These are phyloP conservation scores for Hesperophylax magnus DNA, from an alignment of 1,140 invertebrate genomes.

Conservation along the genomic window DNA sequence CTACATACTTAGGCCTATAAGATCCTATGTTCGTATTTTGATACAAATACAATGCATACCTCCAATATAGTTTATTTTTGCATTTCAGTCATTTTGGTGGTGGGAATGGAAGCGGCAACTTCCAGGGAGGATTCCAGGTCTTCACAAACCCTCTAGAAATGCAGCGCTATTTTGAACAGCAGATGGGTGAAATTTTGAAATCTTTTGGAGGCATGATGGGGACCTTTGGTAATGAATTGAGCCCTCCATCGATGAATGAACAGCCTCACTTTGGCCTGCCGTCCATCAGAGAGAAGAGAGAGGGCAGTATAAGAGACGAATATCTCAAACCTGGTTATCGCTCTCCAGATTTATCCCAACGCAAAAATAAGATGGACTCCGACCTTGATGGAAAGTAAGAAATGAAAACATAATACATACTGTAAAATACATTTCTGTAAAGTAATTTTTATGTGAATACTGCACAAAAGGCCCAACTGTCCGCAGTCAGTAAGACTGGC, in stretches of 20 bases:
- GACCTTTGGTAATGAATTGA: slow-evolving; percentile 24
- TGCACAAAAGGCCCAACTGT: too few relatives aligned
- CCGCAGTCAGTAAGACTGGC: too few relatives aligned
- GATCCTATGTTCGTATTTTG: too few relatives aligned
- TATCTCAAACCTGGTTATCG: slow-evolving; percentile 66
- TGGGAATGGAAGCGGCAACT: slow-evolving; percentile 4
- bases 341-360: slow-evolving; percentile 41
- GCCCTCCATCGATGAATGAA: background rate
- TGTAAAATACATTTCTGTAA: too few relatives aligned
- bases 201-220: slow-evolving; percentile 44
- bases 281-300: background rate
- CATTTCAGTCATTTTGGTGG: background rate
- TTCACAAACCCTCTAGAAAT: slow-evolving; percentile 60
- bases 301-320: slow-evolving; percentile 63
- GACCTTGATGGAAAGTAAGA: slow-evolving; percentile 72
- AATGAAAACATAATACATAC: background rate
- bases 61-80: background rate
- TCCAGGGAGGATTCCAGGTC: slow-evolving; percentile 25
- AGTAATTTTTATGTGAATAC: too few relatives aligned
- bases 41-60: too few relatives aligned
- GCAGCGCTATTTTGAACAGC: slow-evolving; percentile 55
- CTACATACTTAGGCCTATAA: too few relatives aligned
- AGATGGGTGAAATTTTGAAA: slow-evolving; percentile 49
- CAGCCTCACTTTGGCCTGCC: background rate
- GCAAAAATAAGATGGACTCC: slow-evolving; percentile 61